A percentile compares a stretch with the other conserved stretches of the same genome.
phyloP scores from a whole-genome alignment of 1,140 invertebrate species.

The Amphibalanus amphitrite region DNA sequence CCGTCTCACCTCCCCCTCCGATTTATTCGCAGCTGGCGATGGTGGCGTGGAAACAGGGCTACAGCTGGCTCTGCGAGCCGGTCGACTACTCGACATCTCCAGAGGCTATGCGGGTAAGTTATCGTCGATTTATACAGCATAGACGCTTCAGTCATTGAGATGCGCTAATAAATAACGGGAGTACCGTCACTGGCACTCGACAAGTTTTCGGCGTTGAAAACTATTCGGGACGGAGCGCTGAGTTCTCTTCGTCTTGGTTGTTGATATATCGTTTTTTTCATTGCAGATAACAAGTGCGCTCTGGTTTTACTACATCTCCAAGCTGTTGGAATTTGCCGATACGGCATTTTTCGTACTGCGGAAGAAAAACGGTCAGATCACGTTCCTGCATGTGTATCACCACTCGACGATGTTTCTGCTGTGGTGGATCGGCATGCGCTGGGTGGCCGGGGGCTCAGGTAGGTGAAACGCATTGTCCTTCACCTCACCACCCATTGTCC shows the following conservation, averaged over 20 bases:
- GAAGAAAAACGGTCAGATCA: constrained; percentile 71
- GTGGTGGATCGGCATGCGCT: constrained; percentile 94
- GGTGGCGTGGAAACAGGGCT: constrained; percentile 53
- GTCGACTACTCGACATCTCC: constrained; percentile 59
- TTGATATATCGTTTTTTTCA: neutral
- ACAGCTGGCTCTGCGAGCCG: constrained; percentile 78
- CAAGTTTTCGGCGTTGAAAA: too few relatives aligned
- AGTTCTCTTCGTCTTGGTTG: too few relatives aligned
- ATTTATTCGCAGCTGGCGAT: constrained; percentile 43
- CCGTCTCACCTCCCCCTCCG: too few relatives aligned
- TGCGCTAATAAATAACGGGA: too few relatives aligned
- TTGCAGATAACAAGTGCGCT: constrained; percentile 72
- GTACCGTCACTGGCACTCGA: too few relatives aligned
- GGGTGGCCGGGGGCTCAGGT: constrained; percentile 87
- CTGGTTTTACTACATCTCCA: constrained; percentile 96
- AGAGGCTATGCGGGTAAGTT: constrained; percentile 60
- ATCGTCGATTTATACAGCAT: too few relatives aligned
- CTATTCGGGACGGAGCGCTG: too few relatives aligned
- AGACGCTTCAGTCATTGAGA: too few relatives aligned
- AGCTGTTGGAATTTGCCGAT: constrained; percentile 81
- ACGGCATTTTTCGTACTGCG: constrained; percentile 79
- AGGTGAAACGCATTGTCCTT: constrained; percentile 27
- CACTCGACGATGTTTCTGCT: constrained; percentile 80
- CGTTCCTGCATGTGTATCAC: constrained; percentile 80
- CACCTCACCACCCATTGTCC: too few relatives aligned